A percentile compares a stretch with the other conserved stretches of the same genome.
These are phyloP conservation scores for Sebastes trivittatus DNA, from an alignment of 2,797 vertebrate genomes.

Conservation along the genomic window DNA sequence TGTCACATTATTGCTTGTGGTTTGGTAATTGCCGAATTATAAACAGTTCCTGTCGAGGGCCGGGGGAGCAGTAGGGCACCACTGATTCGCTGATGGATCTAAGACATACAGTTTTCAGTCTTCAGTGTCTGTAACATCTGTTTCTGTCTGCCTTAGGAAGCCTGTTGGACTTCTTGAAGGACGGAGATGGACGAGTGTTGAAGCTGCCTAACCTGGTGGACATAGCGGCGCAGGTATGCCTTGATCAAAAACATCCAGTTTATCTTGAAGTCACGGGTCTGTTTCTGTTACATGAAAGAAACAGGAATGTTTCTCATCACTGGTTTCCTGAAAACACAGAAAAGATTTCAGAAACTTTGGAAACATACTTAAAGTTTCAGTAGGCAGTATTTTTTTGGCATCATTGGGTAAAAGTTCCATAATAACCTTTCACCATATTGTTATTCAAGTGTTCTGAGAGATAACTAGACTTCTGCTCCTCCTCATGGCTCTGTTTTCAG, in stretches of 20 bases:
- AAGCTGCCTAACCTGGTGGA: slow-evolving; percentile 96
- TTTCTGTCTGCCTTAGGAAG: slow-evolving; percentile 83
- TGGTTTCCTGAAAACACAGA: background rate
- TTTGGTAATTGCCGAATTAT: background rate
- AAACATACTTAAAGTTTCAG: background rate
- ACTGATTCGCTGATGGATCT: background rate
- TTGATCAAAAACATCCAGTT: background rate
- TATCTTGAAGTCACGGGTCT: background rate
- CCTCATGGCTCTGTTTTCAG: no score
- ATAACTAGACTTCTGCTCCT: no score
- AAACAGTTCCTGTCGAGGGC: background rate
- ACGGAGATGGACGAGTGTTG: slow-evolving; percentile 92
- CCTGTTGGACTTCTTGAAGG: slow-evolving; percentile 96
- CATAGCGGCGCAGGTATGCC: slow-evolving; percentile 93
- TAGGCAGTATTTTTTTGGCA: no score
- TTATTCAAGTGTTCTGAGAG: no score
- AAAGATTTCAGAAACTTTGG: background rate
- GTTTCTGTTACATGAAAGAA: background rate
- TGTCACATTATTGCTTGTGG: background rate
- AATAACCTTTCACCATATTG: no score
- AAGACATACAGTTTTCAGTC: background rate
- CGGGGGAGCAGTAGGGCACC: background rate
- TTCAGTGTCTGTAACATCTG: background rate
- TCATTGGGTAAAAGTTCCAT: no score
- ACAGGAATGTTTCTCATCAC: background rate